Evolutionary conservation across 2,888 invertebrate genomes (phyloP).

Genomic region (Phalangium opilio): DNA sequence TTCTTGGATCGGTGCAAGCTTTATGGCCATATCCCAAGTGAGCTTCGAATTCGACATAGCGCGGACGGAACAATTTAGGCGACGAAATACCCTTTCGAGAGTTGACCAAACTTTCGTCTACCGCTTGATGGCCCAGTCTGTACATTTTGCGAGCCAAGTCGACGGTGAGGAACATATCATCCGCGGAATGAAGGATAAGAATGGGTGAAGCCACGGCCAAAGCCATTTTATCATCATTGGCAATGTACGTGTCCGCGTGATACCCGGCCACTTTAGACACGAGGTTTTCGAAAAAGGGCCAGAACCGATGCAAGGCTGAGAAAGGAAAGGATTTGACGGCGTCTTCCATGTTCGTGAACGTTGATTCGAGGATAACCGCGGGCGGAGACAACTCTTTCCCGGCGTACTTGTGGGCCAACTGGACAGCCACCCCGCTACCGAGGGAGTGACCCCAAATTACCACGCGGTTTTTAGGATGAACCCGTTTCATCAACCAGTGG

Average conservation of each 20-base stretch:
- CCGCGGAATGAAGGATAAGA: conserved; percentile 77
- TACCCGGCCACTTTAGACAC: conserved; percentile 50
- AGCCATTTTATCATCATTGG: conserved; percentile 8
- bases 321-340: conserved; percentile 72
- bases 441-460: conserved; percentile 13
- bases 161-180: conserved; percentile 72
- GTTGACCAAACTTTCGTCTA: background rate
- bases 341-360: conserved; percentile 81
- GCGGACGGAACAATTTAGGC: conserved; percentile 20
- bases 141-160: conserved; percentile 56
- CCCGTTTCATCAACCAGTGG: background rate
- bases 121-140: conserved; percentile 40
- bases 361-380: conserved; percentile 79
- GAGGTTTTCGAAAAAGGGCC: conserved; percentile 67
- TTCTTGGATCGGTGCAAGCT: conserved; percentile 61
- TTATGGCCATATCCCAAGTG: conserved; percentile 58
- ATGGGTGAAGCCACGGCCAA: conserved; percentile 48
- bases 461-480: background rate
- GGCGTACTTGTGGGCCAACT: conserved; percentile 1
- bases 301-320: conserved; percentile 56
- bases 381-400: too few species aligned
- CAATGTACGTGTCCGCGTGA: conserved; percentile 28
- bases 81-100: background rate
- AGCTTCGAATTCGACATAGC: conserved; percentile 53
- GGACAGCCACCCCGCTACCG: conserved; percentile 7